Base-by-base conservation (phyloP, 1,140 invertebrate genomes). In the Drosophila truncata region DNA sequence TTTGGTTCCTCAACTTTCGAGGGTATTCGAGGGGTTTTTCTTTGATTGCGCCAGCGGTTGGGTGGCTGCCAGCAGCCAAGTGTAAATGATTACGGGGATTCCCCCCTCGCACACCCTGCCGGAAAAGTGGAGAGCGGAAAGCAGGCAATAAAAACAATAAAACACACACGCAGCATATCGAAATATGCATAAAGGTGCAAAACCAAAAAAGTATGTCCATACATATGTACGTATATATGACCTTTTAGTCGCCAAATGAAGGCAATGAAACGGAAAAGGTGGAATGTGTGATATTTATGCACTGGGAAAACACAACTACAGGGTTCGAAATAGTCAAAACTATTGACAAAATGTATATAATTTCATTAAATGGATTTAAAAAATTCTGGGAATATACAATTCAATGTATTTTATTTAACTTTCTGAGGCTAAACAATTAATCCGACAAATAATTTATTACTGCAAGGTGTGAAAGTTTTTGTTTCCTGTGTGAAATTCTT, bases 31-130 rank as follows among this genome's bases (percentile, higher is more conserved):
- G 23, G n/a, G n/a, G n/a, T n/a, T 33, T 67, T 50, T 33, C 61
- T 50, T 72, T 57, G 63, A 57, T 58, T 57, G 33, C 6, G 50
- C 20, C 33, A 37, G 50, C 18, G 31, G 33, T 11, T 52, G 37
- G 63, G n/a, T 35, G 31, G 58, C 35, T 60, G 27, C 57, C 37
- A 46, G 41, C 61, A 79, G 74, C 75, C 69, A 79, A 82, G 83
- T 86, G 79, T 82, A 72, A 85, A 76, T 86, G 78, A 86, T 86
- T 86, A 82, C 76, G 72, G 64, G 57, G 42, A 31, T n/a, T 44
- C 13, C 29, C 18, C 9, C 20, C 16, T 13, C 41, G 23, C 20
- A 6, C 14, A 9, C 14, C 25, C n/a, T 10, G 31, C 41, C 31
- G 59, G 46, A 33, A 69, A 54, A 44, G 18, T 20, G 59, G n/a